Percentiles rank a stretch among this genome's conserved stretches.
Evolutionary conservation across 1,140 invertebrate genomes (phyloP).

Genomic region (Drosophila jambulina): DNA sequence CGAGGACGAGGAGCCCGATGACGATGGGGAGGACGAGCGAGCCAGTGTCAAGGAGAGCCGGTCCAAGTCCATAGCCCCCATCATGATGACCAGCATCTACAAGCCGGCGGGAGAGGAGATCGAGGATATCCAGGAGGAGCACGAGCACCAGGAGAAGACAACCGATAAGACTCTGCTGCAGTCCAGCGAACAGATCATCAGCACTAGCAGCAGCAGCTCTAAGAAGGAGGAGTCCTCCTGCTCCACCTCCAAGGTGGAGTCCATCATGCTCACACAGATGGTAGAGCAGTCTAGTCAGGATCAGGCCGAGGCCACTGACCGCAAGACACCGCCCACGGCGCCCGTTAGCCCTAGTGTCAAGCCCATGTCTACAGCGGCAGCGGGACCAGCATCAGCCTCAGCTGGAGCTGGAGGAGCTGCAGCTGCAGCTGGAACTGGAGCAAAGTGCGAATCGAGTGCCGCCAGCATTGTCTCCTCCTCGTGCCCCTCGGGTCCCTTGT

Average conservation of each 20-base stretch:
- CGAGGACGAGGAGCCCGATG: constrained; percentile 68
- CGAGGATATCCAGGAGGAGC: constrained; percentile 59
- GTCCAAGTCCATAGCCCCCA: constrained; percentile 83
- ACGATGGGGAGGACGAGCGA: constrained; percentile 60
- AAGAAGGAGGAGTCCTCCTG: constrained; percentile 31
- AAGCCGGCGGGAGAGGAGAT: constrained; percentile 59
- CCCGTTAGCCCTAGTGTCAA: constrained; percentile 80
- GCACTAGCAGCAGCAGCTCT: constrained; percentile 28
- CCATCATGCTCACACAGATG: constrained; percentile 67
- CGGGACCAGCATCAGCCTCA: constrained; percentile 19
- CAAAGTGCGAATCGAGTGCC: constrained; percentile 63
- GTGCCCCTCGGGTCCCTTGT: constrained; percentile 75
- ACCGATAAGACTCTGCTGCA: constrained; percentile 44
- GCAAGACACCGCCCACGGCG: constrained; percentile 81
- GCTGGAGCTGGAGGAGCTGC: constrained; percentile 6
- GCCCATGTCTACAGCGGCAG: constrained; percentile 23
- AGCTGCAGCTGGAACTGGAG: neutral
- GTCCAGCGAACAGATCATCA: constrained; percentile 51
- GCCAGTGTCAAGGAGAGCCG: constrained; percentile 74
- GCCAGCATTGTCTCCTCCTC: constrained; percentile 69
- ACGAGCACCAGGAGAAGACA: constrained; percentile 53
- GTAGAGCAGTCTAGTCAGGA: constrained; percentile 33
- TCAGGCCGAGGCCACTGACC: constrained; percentile 54
- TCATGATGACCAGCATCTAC: constrained; percentile 85
- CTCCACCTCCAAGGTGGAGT: constrained; percentile 52